phyloP scores from a whole-genome alignment of 2,888 invertebrate genomes.

The Harpalus rubripes region DNA sequence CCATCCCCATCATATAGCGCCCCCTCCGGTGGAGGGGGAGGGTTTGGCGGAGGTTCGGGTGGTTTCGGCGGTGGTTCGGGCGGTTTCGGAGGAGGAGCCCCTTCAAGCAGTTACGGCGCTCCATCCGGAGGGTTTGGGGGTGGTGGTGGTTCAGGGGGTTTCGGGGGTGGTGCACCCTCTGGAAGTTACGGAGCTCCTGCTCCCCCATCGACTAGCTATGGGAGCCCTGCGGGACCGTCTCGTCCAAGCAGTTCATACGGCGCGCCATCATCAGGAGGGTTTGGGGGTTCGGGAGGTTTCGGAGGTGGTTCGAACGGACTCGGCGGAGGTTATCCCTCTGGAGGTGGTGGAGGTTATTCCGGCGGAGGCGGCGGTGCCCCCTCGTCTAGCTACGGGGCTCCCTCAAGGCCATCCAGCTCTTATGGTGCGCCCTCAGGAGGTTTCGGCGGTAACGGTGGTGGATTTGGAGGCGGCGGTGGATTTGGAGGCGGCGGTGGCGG shows the following conservation, averaged over 20 bases:
- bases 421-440: slow-evolving; percentile 79
- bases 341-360: slow-evolving; percentile 62
- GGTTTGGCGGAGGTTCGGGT: slow-evolving; percentile 74
- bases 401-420: slow-evolving; percentile 75
- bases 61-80: slow-evolving; percentile 75
- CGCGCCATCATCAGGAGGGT: slow-evolving; percentile 75
- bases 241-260: slow-evolving; percentile 73
- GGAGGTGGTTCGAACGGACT: slow-evolving; percentile 67
- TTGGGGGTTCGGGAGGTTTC: slow-evolving; percentile 68
- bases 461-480: slow-evolving; percentile 69
- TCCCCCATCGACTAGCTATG: slow-evolving; percentile 68
- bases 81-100: slow-evolving; percentile 68
- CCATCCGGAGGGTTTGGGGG: slow-evolving; percentile 71
- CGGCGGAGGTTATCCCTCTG: slow-evolving; percentile 54
- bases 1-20: slow-evolving; percentile 71
- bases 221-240: slow-evolving; percentile 70
- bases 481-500: slow-evolving; percentile 65
- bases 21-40: slow-evolving; percentile 70
- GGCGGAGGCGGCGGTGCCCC: slow-evolving; percentile 56
- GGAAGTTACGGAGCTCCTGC: slow-evolving; percentile 72
- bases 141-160: slow-evolving; percentile 68
- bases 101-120: slow-evolving; percentile 74
- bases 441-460: slow-evolving; percentile 69
- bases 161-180: slow-evolving; percentile 60
- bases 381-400: slow-evolving; percentile 75